Evolutionary conservation across 2,113 vertebrate species (phyloP).

Genomic region (Piprites chloris): DNA sequence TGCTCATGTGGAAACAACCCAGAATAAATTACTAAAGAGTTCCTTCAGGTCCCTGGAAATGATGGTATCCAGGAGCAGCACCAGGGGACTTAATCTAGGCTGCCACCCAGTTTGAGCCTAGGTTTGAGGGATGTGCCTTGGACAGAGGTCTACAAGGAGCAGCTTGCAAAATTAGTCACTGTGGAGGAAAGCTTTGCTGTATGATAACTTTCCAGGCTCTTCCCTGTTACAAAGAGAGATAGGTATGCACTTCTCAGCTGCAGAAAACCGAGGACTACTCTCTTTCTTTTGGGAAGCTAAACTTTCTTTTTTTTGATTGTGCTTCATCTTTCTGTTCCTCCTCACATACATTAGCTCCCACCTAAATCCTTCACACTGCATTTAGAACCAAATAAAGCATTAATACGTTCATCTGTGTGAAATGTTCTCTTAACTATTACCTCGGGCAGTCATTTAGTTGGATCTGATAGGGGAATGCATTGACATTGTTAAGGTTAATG

Average conservation of each 20-base stretch:
- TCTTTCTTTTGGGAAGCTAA: neutral
- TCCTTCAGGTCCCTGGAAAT: neutral
- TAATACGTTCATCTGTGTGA: slow-evolving; percentile 72
- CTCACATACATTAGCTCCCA: slow-evolving; percentile 44
- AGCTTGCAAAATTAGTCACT: neutral
- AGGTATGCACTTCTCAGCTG: neutral
- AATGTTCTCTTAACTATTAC: slow-evolving; percentile 75
- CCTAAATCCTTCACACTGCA: slow-evolving; percentile 76
- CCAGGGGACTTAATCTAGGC: neutral
- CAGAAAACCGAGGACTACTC: neutral
- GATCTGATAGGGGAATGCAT: slow-evolving; percentile 70
- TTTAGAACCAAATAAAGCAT: slow-evolving; percentile 80
- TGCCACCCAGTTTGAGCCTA: neutral
- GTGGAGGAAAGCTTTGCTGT: neutral
- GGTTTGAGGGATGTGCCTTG: neutral
- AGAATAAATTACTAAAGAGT: neutral
- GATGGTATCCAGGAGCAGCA: neutral
- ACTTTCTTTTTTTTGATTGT: slow-evolving; percentile 3
- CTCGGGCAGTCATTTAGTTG: slow-evolving; percentile 66
- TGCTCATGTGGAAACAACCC: neutral
- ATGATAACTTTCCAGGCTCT: neutral
- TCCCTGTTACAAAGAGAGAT: neutral
- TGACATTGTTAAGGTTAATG: slow-evolving; percentile 84
- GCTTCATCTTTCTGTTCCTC: slow-evolving; percentile 35
- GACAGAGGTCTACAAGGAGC: neutral